Base-by-base conservation (phyloP, 2,113 vertebrate species). In the Pagrus major region DNA sequence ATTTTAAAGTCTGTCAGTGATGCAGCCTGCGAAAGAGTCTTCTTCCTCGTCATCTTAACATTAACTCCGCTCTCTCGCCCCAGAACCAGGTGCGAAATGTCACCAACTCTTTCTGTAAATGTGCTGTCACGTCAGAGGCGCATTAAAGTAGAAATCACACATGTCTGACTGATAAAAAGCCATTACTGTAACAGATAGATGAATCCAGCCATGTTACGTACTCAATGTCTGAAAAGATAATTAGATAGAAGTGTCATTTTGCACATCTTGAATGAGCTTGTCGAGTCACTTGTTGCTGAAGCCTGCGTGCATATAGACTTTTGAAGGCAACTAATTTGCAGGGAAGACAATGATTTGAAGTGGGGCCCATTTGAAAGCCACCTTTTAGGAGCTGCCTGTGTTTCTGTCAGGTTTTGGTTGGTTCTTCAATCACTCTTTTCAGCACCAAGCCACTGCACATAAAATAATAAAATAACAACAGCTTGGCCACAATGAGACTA, bases 391-490 rank as follows among this genome's bases (percentile, higher is more conserved):
- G 47, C 58, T 25, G 23, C 33, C 31, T 76, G n/a, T 41, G 8
- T 47, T 67, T 59, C 27, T 35, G 5, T 42, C 20, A 59, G 27
- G 42, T 68, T 18, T 61, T 29, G 0, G 3, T 54, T 60, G 39
- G 9, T 52, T 59, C 44, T 68, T 72, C 15, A 70, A 25, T 39
- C 54, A 14, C 16, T n/a, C n/a, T 67, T 54, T 61, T 54, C 55
- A 76, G 25, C 31, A 49, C 25, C 1, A n/a, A 15, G 18, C 29
- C 21, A 21, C 18, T 16, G 37, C 33, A 31, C 54, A 0, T 66
- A 12, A 35, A 25, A 54, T n/a, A 10, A 31, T 18, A 68, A 29
- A 59, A 60, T 15, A 18, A 7, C 9, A 54, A 47, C 31, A 20
- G 41, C 51, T 31, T 37, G 42, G 20, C 67, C 52, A 21, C 21